Evolutionary conservation across 2,888 invertebrate genomes (phyloP), one percentile per base, ranked within the genome.

Genomic region (Altica lythri): DNA sequence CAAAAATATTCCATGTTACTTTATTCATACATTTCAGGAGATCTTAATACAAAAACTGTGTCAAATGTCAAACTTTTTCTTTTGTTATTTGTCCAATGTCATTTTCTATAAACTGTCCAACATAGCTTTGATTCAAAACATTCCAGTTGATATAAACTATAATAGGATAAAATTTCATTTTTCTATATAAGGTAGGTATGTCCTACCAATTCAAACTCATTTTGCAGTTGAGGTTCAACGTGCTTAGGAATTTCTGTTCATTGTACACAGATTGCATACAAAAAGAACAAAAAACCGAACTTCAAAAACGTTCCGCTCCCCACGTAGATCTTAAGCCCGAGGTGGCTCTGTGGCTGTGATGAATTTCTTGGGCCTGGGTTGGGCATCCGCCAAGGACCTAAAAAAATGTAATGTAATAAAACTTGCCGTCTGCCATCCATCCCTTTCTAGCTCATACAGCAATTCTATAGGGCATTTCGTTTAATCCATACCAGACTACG

Each of bases 381-480:
- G 49, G 49, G 49, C 49, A 40, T 48, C 30, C 48, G 38, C 48
- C 48, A 48, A 48, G 48, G 48, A 48, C 48, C 48, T 48, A 40
- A 35, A 49, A 44, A 45, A 49, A 40, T 49, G 30, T 40, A 17
- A 38, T n/a, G 44, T 37, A 47, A 47, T 47, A 47, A 43, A 51
- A 51, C 35, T 47, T 35, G 47, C 47, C 35, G 42, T 51, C 50
- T 43, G 50, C 50, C 43, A 14, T 4, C 14, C 10, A 22, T 49
- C 49, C 32, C 49, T 49, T 40, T 49, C 49, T 49, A 30, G 10
- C 49, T 9, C 32, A 32, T 22, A 32, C 22, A 29, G 32, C 29
- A 13, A 30, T 40, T 49, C 40, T 49, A 40, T 40, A n/a, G n/a
- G 49, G 49, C 18, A 49, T 40, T 38, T 47, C 12, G 30, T 42